Evolutionary conservation across 2,888 invertebrate genomes (phyloP).

Genomic region (Polylopha cassiicola): DNA sequence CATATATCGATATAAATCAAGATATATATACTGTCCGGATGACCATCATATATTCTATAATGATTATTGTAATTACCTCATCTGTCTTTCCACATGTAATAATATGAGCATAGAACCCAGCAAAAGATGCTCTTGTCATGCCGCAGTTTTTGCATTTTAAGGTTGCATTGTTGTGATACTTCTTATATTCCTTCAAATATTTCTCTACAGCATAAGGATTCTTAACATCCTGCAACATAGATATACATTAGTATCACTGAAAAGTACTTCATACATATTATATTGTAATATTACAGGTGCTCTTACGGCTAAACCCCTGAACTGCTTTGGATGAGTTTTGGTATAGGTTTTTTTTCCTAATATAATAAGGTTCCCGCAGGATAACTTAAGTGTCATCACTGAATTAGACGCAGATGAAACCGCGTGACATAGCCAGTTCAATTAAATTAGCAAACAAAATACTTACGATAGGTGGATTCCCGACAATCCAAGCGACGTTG

Average conservation of each 20-base stretch:
- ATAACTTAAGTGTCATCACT: too few relatives aligned
- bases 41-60: background rate
- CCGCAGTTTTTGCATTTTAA: conserved; percentile 77
- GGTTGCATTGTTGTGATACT: too few relatives aligned
- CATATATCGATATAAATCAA: conserved; percentile 1
- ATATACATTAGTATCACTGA: conserved; percentile 1
- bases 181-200: conserved; percentile 60
- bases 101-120: conserved; percentile 80
- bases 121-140: conserved; percentile 63
- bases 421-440: too few relatives aligned
- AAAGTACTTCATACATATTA: too few relatives aligned
- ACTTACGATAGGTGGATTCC: conserved; percentile 51
- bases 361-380: too few relatives aligned
- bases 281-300: too few relatives aligned
- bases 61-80: conserved; percentile 50
- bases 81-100: conserved; percentile 77
- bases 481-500: conserved; percentile 53
- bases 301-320: too few relatives aligned
- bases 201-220: conserved; percentile 62
- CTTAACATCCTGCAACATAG: conserved; percentile 68
- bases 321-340: too few relatives aligned
- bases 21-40: background rate
- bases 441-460: background rate
- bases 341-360: too few relatives aligned
- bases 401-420: too few relatives aligned